Percentiles rank a stretch among this genome's conserved stretches.
Evolutionary conservation across 1,140 invertebrate species (phyloP).

Genomic region (Grapholita molesta): DNA sequence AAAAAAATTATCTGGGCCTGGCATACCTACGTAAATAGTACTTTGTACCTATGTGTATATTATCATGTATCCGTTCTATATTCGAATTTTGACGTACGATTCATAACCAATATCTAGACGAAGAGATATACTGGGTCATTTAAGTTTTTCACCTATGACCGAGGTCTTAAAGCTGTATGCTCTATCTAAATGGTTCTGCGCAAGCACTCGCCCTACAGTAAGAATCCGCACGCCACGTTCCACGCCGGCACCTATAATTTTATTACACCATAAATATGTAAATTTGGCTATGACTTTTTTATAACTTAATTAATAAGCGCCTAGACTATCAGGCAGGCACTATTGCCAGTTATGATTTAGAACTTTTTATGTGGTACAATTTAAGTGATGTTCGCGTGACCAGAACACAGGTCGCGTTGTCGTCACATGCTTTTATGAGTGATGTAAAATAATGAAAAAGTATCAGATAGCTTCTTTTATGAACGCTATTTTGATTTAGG

Average conservation of each 20-base stretch:
- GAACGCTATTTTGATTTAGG: constrained; percentile 57
- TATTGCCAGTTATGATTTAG: constrained; percentile 61
- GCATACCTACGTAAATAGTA: too few relatives aligned
- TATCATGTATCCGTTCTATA: too few relatives aligned
- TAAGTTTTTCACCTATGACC: too few relatives aligned
- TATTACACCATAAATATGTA: constrained; percentile 67
- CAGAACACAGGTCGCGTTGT: constrained; percentile 34
- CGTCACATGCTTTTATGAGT: constrained; percentile 65
- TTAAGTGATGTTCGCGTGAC: constrained; percentile 72
- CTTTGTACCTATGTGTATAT: too few relatives aligned
- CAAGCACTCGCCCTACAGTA: neutral
- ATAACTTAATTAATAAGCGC: constrained; percentile 76
- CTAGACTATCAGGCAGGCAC: constrained; percentile 38
- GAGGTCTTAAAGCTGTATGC: neutral
- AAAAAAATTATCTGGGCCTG: too few relatives aligned
- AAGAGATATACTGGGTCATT: too few relatives aligned
- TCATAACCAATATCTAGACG: too few relatives aligned
- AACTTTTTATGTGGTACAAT: constrained; percentile 63
- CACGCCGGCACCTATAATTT: constrained; percentile 25
- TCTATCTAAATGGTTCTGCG: too few relatives aligned
- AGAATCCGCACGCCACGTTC: constrained; percentile 1
- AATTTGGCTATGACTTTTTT: constrained; percentile 71
- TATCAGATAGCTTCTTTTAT: constrained; percentile 56
- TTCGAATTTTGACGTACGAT: too few relatives aligned
- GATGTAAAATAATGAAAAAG: constrained; percentile 74